These are phyloP conservation scores for Pemphredon lugubris DNA, from an alignment of 2,888 invertebrate species.

Conservation along the genomic window DNA sequence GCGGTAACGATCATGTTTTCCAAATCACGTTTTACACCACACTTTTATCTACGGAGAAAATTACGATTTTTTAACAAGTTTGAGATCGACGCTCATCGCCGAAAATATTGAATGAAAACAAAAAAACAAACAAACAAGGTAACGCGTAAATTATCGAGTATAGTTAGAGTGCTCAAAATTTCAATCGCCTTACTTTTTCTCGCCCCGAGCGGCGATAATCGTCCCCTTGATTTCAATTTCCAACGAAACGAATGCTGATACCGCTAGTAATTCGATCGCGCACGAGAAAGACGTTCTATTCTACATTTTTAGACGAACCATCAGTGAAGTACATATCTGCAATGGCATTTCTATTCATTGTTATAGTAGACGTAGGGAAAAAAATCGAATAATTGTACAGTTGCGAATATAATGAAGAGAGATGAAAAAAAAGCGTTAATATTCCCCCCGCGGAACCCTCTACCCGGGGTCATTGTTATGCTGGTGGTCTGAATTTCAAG, in stretches of 20 bases:
- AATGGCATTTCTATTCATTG: conserved; percentile 62
- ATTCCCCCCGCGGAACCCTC: conserved; percentile 13
- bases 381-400: conserved; percentile 47
- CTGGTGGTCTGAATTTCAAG: conserved; percentile 39
- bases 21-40: conserved; percentile 35
- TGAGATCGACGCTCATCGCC: conserved; percentile 14
- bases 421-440: conserved; percentile 15
- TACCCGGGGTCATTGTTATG: conserved; percentile 51
- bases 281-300: conserved; percentile 16
- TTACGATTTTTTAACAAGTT: too few species aligned
- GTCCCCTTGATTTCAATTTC: not conserved
- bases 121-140: too few species aligned
- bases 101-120: conserved; percentile 3
- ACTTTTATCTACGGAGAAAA: conserved; percentile 3
- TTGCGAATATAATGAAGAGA: conserved; percentile 18
- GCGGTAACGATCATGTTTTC: conserved; percentile 32
- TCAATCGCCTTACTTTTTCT: conserved; percentile 10
- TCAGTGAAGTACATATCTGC: conserved; percentile 62
- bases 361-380: conserved; percentile 55
- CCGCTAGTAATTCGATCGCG: not conserved
- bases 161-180: conserved; percentile 33
- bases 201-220: conserved; percentile 3
- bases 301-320: conserved; percentile 40
- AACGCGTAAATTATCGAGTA: too few species aligned
- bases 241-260: not conserved